Conservation (phyloP, 23 tunicate species). For the Trididemnum miniatum region DNA sequence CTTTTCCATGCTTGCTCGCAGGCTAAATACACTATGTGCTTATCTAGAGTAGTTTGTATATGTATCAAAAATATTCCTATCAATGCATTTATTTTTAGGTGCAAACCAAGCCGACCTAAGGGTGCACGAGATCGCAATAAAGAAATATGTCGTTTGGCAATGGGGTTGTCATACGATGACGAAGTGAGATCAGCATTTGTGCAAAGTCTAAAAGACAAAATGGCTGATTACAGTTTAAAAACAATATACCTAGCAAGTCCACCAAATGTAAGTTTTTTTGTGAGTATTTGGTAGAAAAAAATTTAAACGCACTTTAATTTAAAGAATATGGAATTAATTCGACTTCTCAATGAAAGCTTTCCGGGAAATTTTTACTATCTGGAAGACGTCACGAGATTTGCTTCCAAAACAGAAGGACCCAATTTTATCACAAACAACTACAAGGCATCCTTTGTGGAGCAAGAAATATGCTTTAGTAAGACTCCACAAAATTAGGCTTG, state of each 20-base stretch:
- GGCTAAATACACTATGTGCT: too few relatives aligned
- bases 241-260: conserved; percentile 88
- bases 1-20: too few relatives aligned
- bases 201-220: conserved; percentile 79
- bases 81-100: too few relatives aligned
- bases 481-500: too few relatives aligned
- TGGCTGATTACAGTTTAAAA: conserved; percentile 94
- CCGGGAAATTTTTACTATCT: conserved; percentile 95
- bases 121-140: conserved; percentile 98
- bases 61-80: too few relatives aligned
- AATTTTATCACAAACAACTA: conserved; percentile 86
- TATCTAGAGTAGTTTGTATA: too few relatives aligned
- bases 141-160: conserved; percentile 87
- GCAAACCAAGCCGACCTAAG: conserved; percentile 96
- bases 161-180: conserved; percentile 85
- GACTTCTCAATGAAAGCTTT: conserved; percentile 87
- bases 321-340: conserved; percentile 90
- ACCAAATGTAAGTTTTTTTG: conserved; percentile 74
- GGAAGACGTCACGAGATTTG: conserved; percentile 79
- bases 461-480: conserved; percentile 99
- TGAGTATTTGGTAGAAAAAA: not conserved
- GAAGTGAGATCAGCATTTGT: conserved; percentile 67
- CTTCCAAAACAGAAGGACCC: conserved; percentile 59
- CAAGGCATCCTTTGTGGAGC: conserved; percentile 96
- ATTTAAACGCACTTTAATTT: too few relatives aligned